Conservation (phyloP, 2,888 invertebrate species). For the Eupithecia vulgata region DNA sequence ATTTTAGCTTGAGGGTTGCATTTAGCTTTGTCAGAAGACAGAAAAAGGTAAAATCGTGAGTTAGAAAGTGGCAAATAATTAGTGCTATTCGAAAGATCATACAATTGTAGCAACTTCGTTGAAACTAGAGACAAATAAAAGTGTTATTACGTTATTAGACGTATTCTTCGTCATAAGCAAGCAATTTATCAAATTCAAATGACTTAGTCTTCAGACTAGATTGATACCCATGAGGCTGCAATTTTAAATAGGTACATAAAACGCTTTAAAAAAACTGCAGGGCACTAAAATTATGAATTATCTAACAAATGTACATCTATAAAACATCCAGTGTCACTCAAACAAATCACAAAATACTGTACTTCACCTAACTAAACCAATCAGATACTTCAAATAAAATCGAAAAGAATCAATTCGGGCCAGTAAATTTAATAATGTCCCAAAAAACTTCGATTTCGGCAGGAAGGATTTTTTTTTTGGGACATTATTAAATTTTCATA, state of each 20-base stretch:
- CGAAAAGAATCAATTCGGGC: not conserved
- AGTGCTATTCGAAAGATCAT: not conserved
- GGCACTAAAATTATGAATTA: no score
- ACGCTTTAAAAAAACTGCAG: no score
- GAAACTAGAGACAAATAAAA: not conserved
- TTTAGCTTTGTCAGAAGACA: not conserved
- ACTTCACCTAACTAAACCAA: not conserved
- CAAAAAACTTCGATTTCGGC: no score
- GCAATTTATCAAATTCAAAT: no score
- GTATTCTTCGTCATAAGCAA: not conserved
- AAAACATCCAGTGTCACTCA: not conserved
- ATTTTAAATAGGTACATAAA: no score
- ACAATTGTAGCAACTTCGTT: not conserved
- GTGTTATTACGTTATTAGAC: not conserved
- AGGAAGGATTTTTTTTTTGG: no score
- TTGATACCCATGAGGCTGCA: no score
- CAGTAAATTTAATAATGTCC: no score
- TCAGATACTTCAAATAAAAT: not conserved
- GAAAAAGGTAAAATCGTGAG: not conserved
- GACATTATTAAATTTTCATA: no score
- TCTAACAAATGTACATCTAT: not conserved
- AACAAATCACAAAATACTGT: not conserved
- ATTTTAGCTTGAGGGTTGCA: not conserved
- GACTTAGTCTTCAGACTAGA: no score
- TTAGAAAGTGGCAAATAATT: no score